A percentile compares a stretch with the other conserved stretches of the same genome.
Evolutionary conservation across 2,888 invertebrate genomes (phyloP).

Genomic region (Lycia hirtaria): DNA sequence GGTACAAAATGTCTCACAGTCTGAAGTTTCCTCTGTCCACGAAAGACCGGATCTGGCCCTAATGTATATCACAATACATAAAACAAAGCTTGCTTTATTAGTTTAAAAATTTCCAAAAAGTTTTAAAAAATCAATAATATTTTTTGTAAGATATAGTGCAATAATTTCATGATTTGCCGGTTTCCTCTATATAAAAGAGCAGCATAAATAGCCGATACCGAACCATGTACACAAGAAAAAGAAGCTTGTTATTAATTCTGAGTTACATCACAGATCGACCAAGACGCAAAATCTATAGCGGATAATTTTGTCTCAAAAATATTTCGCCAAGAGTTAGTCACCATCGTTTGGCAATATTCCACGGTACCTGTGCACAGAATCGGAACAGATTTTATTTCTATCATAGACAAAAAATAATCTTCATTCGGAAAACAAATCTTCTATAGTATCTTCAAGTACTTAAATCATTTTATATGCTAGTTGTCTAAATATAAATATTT

Average conservation of each 20-base stretch:
- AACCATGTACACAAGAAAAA: not conserved
- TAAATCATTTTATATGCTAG: not conserved
- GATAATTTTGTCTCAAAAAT: constrained; percentile 29
- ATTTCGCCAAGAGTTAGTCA: constrained; percentile 35
- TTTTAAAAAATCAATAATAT: too few relatives aligned
- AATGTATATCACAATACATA: too few relatives aligned
- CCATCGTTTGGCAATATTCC: constrained; percentile 38
- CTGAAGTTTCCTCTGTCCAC: too few relatives aligned
- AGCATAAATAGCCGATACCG: not conserved
- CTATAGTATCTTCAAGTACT: not conserved
- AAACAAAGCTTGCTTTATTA: too few relatives aligned
- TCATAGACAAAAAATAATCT: constrained; percentile 9
- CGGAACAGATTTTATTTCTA: constrained; percentile 31
- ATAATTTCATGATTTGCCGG: too few relatives aligned
- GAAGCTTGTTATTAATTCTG: constrained; percentile 5
- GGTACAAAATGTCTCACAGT: too few relatives aligned
- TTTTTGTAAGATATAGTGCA: too few relatives aligned
- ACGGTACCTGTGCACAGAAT: constrained; percentile 34
- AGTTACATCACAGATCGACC: constrained; percentile 9
- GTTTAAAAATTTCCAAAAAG: too few relatives aligned
- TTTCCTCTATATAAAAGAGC: too few relatives aligned
- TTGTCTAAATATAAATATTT: constrained; percentile 11
- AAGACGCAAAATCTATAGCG: constrained; percentile 16
- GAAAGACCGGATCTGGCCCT: too few relatives aligned
- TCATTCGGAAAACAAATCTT: not conserved